These are phyloP conservation scores for Cervus canadensis DNA, from an alignment of 2,113 vertebrate species.

Conservation along the genomic window DNA sequence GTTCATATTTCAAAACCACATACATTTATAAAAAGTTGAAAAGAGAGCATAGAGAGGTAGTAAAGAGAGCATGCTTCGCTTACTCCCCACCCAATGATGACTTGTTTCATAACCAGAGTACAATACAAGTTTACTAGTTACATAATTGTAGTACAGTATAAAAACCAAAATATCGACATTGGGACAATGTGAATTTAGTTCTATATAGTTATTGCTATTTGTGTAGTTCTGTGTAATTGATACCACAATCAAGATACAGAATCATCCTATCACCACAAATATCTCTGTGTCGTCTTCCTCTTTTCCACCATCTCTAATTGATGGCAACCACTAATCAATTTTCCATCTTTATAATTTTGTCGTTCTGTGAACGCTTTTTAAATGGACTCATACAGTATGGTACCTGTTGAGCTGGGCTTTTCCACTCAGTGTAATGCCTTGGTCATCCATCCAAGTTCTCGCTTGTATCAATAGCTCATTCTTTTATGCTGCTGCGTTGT, in stretches of 20 bases:
- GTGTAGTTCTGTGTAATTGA: not conserved
- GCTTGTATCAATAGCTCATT: not conserved
- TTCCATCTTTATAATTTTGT: not conserved
- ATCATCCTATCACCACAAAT: not conserved
- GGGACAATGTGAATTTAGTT: not conserved
- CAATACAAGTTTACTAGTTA: not conserved
- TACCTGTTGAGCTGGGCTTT: not conserved
- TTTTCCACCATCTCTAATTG: not conserved
- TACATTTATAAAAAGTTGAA: not conserved
- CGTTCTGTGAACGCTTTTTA: not conserved
- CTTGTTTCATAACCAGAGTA: not conserved
- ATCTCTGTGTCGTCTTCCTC: not conserved
- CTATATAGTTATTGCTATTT: not conserved
- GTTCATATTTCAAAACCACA: not conserved
- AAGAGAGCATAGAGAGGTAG: not conserved
- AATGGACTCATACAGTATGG: not conserved
- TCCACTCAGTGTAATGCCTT: rapidly evolving
- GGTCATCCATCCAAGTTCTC: not conserved
- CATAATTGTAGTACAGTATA: not conserved
- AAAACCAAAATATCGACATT: not conserved
- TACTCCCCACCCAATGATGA: not conserved
- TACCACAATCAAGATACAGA: not conserved
- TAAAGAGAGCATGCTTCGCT: not conserved
- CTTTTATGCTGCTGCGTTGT: not conserved
- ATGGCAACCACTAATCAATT: not conserved